Conservation (phyloP, 1,140 invertebrate species). For the Papilio polyxenes region DNA sequence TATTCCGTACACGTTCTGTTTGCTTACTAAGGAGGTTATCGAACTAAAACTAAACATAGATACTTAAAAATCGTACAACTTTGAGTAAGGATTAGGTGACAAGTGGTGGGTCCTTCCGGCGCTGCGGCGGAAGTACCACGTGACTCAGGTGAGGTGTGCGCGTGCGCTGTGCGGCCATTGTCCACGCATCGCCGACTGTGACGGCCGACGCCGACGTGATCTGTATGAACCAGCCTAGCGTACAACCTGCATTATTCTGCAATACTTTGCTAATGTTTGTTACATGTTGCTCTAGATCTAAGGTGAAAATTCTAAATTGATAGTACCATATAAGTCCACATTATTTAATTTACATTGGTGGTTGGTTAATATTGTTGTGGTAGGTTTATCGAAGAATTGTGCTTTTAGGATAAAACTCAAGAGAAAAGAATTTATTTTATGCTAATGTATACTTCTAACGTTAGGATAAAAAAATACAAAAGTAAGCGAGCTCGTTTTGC, state of each 20-base stretch:
- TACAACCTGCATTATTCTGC: conserved; percentile 17
- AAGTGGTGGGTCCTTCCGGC: conserved; percentile 62
- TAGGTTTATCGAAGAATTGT: not conserved
- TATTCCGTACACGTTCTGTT: conserved; percentile 2
- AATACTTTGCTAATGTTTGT: conserved; percentile 4
- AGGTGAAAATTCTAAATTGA: not conserved
- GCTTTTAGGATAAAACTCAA: not conserved
- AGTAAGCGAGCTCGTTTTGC: not conserved
- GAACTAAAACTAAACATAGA: conserved; percentile 24
- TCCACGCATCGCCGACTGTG: conserved; percentile 49
- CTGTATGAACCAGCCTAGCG: conserved; percentile 33
- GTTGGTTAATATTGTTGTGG: not conserved
- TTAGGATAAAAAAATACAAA: not conserved
- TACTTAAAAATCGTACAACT: conserved; percentile 37
- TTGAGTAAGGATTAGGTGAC: conserved; percentile 52
- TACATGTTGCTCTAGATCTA: not conserved
- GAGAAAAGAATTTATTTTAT: not conserved
- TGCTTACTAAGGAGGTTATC: conserved; percentile 19
- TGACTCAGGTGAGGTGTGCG: conserved; percentile 60
- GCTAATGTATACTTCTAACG: not conserved
- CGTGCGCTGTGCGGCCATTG: conserved; percentile 56
- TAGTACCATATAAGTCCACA: not conserved
- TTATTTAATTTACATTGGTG: not conserved
- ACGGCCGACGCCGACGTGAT: conserved; percentile 35
- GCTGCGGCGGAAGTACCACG: conserved; percentile 64